Base-by-base conservation (phyloP, 2,797 vertebrate genomes). In the Meriones psammophilus region DNA sequence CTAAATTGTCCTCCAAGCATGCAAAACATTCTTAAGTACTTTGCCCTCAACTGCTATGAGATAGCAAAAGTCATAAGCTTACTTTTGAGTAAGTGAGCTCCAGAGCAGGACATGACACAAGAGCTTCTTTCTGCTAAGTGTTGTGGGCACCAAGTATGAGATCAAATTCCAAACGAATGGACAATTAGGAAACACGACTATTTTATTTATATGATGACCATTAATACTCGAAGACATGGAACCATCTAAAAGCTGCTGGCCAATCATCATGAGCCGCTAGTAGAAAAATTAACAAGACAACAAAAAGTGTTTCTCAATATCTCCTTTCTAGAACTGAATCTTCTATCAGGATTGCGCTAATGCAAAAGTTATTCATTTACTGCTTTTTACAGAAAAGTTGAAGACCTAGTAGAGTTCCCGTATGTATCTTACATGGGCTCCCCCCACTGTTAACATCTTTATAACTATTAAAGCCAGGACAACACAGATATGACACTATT, bases 391-490 rank as follows among this genome's bases (percentile, higher is more conserved):
- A 86, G 42, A 95, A 79, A 77, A 81, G 6, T 73, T 89, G 42
- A 17, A 91, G 64, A 91, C 42, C 50, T 64, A 76, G 50, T 50
- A 42, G 9, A 90, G 8, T 76, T 71, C 7, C 5, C 50, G 2
- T n/a, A 66, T 85, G 42, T 26, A 3, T 88, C 62, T 91, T 64
- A 15, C 9, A 30, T 1, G 88, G 88, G 5, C 14, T 71, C 86
- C 80, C 66, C 66, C 5, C 36, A 54, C 30, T 56, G 85, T 60
- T 83, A 88, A 58, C 36, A 22, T 78, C 30, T 73, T 64, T 36
- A 71, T 54, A 86, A 69, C 77, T 92, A 92, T 39, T 69, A 87
- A 95, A 94, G n/a, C 18, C 36, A 94, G 4, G 66, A 46, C 20
- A 30, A 46, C 62, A 56, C 22, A 90, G 22, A 68, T 46, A 68